phyloP scores from a whole-genome alignment of 2,113 vertebrate genomes.

The Chascanopsetta lugubris region DNA sequence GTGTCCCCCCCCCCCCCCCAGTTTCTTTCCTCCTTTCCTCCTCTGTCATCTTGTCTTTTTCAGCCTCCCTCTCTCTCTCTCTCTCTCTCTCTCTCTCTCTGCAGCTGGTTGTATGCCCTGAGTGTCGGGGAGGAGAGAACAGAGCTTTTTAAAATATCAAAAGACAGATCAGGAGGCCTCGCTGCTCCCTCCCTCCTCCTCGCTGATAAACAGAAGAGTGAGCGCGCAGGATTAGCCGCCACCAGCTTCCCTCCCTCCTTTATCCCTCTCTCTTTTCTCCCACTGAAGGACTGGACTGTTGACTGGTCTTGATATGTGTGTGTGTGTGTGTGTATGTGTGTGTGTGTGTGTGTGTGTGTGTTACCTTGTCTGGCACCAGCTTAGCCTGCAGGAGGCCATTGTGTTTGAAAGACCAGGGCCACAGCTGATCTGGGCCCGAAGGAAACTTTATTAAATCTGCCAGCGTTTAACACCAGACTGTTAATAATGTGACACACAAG shows the following conservation, averaged over 20 bases:
- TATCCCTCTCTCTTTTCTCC: slow-evolving; percentile 71
- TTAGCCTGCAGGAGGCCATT: slow-evolving; percentile 70
- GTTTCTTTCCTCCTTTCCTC: slow-evolving; percentile 25
- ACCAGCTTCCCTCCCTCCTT: slow-evolving; percentile 63
- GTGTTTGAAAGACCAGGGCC: slow-evolving; percentile 63
- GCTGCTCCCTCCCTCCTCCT: slow-evolving; percentile 57
- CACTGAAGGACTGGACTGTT: slow-evolving; percentile 61
- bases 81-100: slow-evolving; percentile 45
- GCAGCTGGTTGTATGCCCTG: too few relatives aligned
- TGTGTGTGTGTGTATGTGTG: slow-evolving; percentile 25
- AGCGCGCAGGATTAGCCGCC: slow-evolving; percentile 73
- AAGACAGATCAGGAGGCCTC: slow-evolving; percentile 76
- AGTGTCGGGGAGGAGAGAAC: slow-evolving; percentile 74
- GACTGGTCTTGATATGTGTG: slow-evolving; percentile 61
- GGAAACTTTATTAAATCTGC: slow-evolving; percentile 70
- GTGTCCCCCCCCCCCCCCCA: slow-evolving; percentile 40
- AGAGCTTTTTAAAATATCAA: slow-evolving; percentile 84
- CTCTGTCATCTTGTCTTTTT: slow-evolving; percentile 45
- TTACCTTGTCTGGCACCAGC: slow-evolving; percentile 72
- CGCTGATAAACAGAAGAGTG: slow-evolving; percentile 73
- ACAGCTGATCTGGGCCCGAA: slow-evolving; percentile 48
- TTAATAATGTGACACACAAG: slow-evolving; percentile 26
- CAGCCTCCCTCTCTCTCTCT: slow-evolving; percentile 26
- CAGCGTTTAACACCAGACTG: slow-evolving; percentile 44
- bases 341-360: slow-evolving; percentile 48